phyloP scores from a whole-genome alignment of 2,888 invertebrate genomes.

The Byasa hedistus region DNA sequence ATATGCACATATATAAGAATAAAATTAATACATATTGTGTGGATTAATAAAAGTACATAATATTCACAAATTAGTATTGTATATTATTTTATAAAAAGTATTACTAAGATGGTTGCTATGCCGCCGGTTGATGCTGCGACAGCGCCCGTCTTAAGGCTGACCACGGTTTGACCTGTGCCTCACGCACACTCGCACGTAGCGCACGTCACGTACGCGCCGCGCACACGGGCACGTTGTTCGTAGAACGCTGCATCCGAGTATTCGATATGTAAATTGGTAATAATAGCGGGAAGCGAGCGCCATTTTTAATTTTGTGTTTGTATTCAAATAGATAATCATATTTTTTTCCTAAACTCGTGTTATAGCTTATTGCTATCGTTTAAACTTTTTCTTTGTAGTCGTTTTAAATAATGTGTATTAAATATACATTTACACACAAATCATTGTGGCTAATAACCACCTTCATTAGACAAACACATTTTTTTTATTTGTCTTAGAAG shows the following conservation, averaged over 20 bases:
- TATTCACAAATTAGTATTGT: too few relatives aligned
- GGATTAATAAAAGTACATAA: too few relatives aligned
- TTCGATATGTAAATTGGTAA: slow-evolving; percentile 28
- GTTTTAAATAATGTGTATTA: too few relatives aligned
- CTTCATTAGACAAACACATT: too few relatives aligned
- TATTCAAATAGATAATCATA: neutral
- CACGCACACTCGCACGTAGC: slow-evolving; percentile 36
- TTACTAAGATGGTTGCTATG: too few relatives aligned
- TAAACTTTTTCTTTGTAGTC: too few relatives aligned
- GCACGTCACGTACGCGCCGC: slow-evolving; percentile 12
- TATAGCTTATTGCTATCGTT: neutral
- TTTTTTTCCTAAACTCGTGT: slow-evolving; percentile 6
- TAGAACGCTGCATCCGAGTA: slow-evolving; percentile 20
- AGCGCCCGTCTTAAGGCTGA: slow-evolving; percentile 38
- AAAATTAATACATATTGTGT: too few relatives aligned
- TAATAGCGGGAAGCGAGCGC: slow-evolving; percentile 22
- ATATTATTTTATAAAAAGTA: too few relatives aligned
- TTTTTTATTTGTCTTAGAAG: too few relatives aligned
- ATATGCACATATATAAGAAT: too few relatives aligned
- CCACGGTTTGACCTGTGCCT: slow-evolving; percentile 48
- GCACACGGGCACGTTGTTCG: slow-evolving; percentile 18
- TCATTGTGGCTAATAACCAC: too few relatives aligned
- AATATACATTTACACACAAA: too few relatives aligned
- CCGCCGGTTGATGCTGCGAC: slow-evolving; percentile 20
- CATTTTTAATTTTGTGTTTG: slow-evolving; percentile 18